A percentile compares a stretch with the other conserved stretches of the same genome.
Conservation (phyloP, 2,797 vertebrate genomes). For the Gila robusta region DNA sequence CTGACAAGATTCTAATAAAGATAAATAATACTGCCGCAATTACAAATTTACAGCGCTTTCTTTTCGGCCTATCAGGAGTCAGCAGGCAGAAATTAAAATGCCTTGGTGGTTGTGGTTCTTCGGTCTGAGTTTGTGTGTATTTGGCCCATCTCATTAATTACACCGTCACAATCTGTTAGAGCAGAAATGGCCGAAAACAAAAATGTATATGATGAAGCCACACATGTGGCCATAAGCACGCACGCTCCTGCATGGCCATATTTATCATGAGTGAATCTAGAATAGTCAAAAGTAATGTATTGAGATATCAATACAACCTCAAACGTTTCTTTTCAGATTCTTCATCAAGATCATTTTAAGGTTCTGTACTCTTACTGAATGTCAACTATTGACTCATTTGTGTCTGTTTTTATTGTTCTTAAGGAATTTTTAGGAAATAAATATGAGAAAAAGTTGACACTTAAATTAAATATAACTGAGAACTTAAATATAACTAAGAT, state of each 20-base stretch:
- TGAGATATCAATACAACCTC: background rate
- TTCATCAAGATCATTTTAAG: background rate
- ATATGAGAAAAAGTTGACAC: background rate
- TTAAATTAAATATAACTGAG: constrained; percentile 12
- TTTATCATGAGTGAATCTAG: background rate
- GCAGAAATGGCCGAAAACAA: constrained; percentile 73
- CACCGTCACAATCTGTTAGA: constrained; percentile 81
- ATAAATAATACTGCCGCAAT: constrained; percentile 82
- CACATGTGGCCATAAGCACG: background rate
- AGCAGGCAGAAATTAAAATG: constrained; percentile 73
- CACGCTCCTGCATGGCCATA: background rate
- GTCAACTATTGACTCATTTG: background rate
- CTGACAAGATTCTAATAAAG: constrained; percentile 84
- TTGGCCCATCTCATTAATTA: constrained; percentile 79
- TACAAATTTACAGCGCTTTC: constrained; percentile 76
- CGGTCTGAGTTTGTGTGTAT: constrained; percentile 67
- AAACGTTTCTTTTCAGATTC: background rate
- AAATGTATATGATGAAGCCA: constrained; percentile 62
- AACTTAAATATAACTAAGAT: background rate
- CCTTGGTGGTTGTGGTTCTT: constrained; percentile 71
- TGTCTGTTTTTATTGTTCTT: background rate
- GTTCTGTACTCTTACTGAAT: background rate
- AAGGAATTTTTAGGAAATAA: background rate
- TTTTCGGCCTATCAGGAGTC: constrained; percentile 71
- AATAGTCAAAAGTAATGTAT: background rate